Evolutionary conservation across 2,797 vertebrate species (phyloP).

Genomic region (Betta splendens): DNA sequence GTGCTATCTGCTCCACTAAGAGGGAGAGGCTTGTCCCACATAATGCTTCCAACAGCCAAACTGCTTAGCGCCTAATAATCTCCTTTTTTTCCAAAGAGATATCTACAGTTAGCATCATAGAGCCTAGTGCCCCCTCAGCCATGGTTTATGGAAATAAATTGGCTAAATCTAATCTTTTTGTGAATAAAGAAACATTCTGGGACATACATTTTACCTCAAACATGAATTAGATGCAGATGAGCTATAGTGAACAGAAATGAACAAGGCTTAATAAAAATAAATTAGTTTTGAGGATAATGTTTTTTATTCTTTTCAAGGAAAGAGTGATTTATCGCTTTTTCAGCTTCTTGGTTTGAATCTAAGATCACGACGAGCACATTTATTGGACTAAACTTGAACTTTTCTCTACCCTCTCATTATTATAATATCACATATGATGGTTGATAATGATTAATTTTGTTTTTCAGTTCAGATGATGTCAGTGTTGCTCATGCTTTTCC

Average conservation of each 20-base stretch:
- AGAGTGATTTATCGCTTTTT: no score
- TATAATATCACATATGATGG: no score
- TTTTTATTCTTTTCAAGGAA: no score
- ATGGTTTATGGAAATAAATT: constrained; percentile 6
- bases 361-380: no score
- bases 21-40: constrained; percentile 46
- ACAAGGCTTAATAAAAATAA: background rate
- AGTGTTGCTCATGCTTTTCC: no score
- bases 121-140: constrained; percentile 26
- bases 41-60: constrained; percentile 70
- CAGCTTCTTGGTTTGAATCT: no score
- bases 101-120: constrained; percentile 43
- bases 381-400: background rate
- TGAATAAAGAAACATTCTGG: background rate
- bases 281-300: background rate
- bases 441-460: no score
- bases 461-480: no score
- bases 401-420: no score
- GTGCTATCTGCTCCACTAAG: constrained; percentile 37
- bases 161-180: background rate
- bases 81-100: constrained; percentile 62
- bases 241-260: background rate
- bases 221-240: background rate
- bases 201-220: background rate
- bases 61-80: constrained; percentile 72